Base-by-base conservation (phyloP, 2,888 invertebrate species). In the Teleogryllus oceanicus region DNA sequence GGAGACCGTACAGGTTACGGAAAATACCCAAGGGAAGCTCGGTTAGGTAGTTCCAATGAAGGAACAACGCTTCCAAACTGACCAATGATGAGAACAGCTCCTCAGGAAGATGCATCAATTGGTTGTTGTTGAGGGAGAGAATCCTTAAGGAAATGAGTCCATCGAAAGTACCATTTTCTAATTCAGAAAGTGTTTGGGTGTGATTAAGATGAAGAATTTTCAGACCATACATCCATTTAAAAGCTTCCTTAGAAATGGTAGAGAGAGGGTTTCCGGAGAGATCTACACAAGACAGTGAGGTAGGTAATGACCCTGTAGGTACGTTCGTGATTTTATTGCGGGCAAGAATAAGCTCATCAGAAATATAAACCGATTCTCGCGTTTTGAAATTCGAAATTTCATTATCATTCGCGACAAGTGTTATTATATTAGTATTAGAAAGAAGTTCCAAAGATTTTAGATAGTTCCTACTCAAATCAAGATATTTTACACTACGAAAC, bases 361-460 rank as follows among this genome's bases (percentile, higher is more conserved):
- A 3, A 37, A 37, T 37, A 8, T 37, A 0, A 8, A 37, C 8
- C 4, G 1, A 8, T 37, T 37, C 37, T 37, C 2, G 24, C 24
- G 24, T 24, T 24, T 24, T 24, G 3, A 37, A 5, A 37, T 8
- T 37, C 37, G 8, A 37, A 37, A 37, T 37, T 5, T 37, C 37
- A 37, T 37, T 37, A 5, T 37, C 37, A 37, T 37, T 37, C 8
- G 37, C 37, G 37, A 37, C 37, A 37, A 37, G 37, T 37, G 37
- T 37, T 37, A 0, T 1, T 37, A 37, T 8, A 0, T 8, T 1
- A 37, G 5, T 37, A 1, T 0, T 0, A 37, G 0, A 4, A 5
- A 37, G 8, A 37, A 37, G 4, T 8, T 37, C 37, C 37, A 37
- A 37, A 37, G 37, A 37, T 8, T 37, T 37, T 37, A 37, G 5